phyloP scores from a whole-genome alignment of 1,140 invertebrate genomes.

The Coenobita brevimanus region DNA sequence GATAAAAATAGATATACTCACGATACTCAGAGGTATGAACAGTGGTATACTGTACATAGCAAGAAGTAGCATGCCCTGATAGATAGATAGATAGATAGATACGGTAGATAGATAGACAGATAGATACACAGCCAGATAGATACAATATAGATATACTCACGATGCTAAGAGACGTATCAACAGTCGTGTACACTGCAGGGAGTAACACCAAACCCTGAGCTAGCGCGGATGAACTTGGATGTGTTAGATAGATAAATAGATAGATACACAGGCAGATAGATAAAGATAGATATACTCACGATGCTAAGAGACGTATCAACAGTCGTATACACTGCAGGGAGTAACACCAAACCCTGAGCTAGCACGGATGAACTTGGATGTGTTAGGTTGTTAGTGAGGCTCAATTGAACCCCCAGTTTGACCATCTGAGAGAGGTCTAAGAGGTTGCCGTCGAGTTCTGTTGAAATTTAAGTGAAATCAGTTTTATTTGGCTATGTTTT shows the following conservation, averaged over 20 bases:
- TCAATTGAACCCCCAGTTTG: conserved; percentile 32
- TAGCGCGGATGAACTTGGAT: conserved; percentile 15
- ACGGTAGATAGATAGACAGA: too few species aligned
- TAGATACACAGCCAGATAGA: too few species aligned
- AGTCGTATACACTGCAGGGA: conserved; percentile 28
- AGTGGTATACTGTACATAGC: too few species aligned
- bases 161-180: conserved; percentile 19
- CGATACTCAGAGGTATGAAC: too few species aligned
- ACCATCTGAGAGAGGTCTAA: conserved; percentile 35
- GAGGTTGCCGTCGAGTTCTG: conserved; percentile 12
- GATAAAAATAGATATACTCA: too few species aligned
- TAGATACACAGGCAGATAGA: too few species aligned
- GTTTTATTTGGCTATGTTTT: too few species aligned
- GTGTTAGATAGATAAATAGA: conserved; percentile 42
- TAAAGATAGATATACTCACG: not conserved
- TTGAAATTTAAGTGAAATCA: too few species aligned
- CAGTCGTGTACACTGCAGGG: conserved; percentile 31
- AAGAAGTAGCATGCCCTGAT: too few species aligned
- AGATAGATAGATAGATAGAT: too few species aligned
- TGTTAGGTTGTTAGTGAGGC: conserved; percentile 30
- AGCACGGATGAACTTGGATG: conserved; percentile 24
- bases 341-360: conserved; percentile 17
- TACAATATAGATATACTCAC: not conserved
- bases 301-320: conserved; percentile 17
- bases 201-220: conserved; percentile 21